phyloP scores from a whole-genome alignment of 2,113 vertebrate species.

The Fulmarus glacialis region DNA sequence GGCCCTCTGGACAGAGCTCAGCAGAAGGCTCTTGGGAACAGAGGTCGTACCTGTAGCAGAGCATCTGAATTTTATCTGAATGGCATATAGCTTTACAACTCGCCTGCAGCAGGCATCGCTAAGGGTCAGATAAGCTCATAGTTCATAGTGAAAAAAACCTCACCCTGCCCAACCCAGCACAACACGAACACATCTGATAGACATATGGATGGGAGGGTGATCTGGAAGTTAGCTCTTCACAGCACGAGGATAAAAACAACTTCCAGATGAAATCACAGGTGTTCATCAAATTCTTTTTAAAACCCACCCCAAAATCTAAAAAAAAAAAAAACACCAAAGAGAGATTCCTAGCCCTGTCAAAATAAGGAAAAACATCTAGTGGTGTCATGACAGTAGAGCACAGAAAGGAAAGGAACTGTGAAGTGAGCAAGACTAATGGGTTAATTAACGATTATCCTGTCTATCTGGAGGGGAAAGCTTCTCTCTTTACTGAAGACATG shows the following conservation, averaged over 20 bases:
- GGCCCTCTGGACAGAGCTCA: background rate
- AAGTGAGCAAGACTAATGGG: background rate
- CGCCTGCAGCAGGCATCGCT: background rate
- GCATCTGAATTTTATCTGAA: background rate
- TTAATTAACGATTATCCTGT: background rate
- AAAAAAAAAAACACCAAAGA: background rate
- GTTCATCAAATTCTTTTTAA: background rate
- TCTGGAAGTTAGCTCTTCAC: constrained; percentile 42
- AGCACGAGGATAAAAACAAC: background rate
- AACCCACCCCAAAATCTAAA: background rate
- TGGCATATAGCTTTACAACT: background rate
- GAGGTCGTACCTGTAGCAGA: background rate
- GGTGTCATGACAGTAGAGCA: background rate
- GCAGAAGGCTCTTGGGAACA: background rate
- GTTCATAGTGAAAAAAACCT: background rate
- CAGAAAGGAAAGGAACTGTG: background rate
- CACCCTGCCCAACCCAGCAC: background rate
- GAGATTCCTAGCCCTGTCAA: background rate
- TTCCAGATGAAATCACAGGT: constrained; percentile 55
- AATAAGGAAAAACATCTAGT: background rate
- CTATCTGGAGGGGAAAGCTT: background rate
- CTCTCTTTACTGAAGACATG: background rate
- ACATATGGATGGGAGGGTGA: background rate
- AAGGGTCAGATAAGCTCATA: background rate
- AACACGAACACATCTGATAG: background rate